These are phyloP conservation scores for Typhlomys cinereus DNA, from an alignment of 2,113 vertebrate genomes.

Conservation along the genomic window DNA sequence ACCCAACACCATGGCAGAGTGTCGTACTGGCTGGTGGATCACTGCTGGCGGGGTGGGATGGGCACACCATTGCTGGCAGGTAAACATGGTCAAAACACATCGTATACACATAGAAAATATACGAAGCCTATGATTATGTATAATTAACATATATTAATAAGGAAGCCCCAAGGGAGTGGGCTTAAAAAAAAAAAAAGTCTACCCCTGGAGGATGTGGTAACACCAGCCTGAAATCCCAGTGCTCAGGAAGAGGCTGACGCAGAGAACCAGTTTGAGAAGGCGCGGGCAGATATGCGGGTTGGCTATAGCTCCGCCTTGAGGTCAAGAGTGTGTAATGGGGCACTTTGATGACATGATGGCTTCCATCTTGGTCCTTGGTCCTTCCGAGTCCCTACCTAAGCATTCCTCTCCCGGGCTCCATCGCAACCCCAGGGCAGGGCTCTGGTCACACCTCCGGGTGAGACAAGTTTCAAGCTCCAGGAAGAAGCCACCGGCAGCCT, in stretches of 20 bases:
- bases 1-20: not conserved
- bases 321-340: not conserved
- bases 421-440: not conserved
- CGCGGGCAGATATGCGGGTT: not conserved
- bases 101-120: no score
- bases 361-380: not conserved
- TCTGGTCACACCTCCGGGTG: not conserved
- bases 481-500: not conserved
- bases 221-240: not conserved
- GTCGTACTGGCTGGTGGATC: no score
- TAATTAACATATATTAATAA: no score
- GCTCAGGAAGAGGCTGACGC: not conserved
- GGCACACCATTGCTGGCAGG: no score
- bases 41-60: no score
- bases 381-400: not conserved
- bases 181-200: no score
- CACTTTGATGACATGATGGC: not conserved
- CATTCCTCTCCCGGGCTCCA: not conserved
- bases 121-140: no score
- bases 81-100: no score
- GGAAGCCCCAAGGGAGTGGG: no score
- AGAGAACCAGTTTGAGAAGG: not conserved
- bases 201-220: not conserved
- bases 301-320: not conserved
- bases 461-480: not conserved